These are phyloP conservation scores for Solea solea DNA, from an alignment of 2,113 vertebrate species.

Conservation along the genomic window DNA sequence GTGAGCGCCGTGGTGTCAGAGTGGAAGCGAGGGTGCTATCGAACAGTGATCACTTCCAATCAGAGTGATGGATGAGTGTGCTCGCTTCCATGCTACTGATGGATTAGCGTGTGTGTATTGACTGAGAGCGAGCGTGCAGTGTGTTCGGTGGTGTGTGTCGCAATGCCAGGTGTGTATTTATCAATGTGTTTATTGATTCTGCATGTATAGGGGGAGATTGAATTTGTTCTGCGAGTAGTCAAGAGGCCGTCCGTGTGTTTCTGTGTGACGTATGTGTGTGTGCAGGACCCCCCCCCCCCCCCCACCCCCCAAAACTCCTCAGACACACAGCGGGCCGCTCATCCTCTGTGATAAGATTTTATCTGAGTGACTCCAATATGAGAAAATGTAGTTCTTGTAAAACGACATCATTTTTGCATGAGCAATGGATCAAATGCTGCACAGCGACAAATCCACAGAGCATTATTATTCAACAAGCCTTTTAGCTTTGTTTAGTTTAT, in stretches of 20 bases:
- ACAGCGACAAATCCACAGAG: constrained; percentile 6
- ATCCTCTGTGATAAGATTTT: constrained; percentile 8
- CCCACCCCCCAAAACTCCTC: neutral
- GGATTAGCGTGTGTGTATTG: constrained; percentile 50
- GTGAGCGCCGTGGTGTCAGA: constrained; percentile 12
- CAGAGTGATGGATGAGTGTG: constrained; percentile 67
- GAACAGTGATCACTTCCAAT: constrained; percentile 70
- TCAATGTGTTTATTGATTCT: constrained; percentile 51
- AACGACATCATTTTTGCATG: constrained; percentile 1
- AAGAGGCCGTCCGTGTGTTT: neutral
- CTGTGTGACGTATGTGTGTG: constrained; percentile 8
- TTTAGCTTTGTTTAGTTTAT: neutral
- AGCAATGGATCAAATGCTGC: constrained; percentile 9
- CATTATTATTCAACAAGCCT: constrained; percentile 10
- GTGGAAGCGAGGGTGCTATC: constrained; percentile 40
- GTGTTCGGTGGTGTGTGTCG: constrained; percentile 42
- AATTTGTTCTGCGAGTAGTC: constrained; percentile 26
- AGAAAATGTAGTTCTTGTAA: constrained; percentile 6
- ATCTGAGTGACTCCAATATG: neutral
- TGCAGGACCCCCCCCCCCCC: too few relatives aligned
- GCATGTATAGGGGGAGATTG: constrained; percentile 21
- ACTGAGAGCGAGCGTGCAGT: constrained; percentile 5
- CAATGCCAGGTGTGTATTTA: constrained; percentile 63
- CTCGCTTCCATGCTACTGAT: constrained; percentile 57
- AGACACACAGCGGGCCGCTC: constrained; percentile 14